Conservation (phyloP, 37 sponge, comb jelly and placozoan genomes). For the Ephydatia muelleri region DNA sequence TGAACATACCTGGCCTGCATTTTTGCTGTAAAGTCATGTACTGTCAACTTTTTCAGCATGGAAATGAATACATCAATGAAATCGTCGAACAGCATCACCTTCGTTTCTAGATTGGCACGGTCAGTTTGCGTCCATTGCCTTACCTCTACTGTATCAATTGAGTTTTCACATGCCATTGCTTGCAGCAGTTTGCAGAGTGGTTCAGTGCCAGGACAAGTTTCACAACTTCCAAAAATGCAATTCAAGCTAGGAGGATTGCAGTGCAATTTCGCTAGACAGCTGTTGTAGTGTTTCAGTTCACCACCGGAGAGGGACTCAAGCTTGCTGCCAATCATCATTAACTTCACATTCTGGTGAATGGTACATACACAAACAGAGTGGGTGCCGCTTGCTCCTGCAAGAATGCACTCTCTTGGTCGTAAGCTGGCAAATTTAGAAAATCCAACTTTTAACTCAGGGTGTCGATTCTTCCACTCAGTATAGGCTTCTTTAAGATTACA, state of each 20-base stretch:
- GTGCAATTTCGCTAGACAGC: slow-evolving; percentile 12
- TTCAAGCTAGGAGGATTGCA: slow-evolving; percentile 15
- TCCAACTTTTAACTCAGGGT: slow-evolving; percentile 4
- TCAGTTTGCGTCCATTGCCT: slow-evolving; percentile 13
- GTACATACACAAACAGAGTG: slow-evolving; percentile 33
- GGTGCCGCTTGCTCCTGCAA: no score
- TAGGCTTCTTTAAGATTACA: slow-evolving; percentile 11
- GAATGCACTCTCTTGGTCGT: slow-evolving; percentile 25
- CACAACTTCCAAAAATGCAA: slow-evolving; percentile 11
- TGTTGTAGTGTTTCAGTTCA: not conserved
- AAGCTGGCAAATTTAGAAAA: slow-evolving; percentile 28
- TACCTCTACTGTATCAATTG: slow-evolving; percentile 10
- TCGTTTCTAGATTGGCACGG: slow-evolving; percentile 11
- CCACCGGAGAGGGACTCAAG: not conserved
- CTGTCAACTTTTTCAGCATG: no score
- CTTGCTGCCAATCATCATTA: slow-evolving; percentile 3
- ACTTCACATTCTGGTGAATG: slow-evolving; percentile 30
- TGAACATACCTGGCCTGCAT: no score
- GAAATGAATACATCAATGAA: slow-evolving; percentile 12
- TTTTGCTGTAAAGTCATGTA: no score
- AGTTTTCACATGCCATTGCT: not conserved
- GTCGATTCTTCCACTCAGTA: not conserved
- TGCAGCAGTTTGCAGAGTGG: not conserved
- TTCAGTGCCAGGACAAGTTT: not conserved
- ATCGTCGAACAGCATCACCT: not conserved